Percentiles rank a stretch among this genome's conserved stretches.
These are phyloP conservation scores for Acromyrmex echinatior DNA, from an alignment of 1,140 invertebrate genomes.

Conservation along the genomic window DNA sequence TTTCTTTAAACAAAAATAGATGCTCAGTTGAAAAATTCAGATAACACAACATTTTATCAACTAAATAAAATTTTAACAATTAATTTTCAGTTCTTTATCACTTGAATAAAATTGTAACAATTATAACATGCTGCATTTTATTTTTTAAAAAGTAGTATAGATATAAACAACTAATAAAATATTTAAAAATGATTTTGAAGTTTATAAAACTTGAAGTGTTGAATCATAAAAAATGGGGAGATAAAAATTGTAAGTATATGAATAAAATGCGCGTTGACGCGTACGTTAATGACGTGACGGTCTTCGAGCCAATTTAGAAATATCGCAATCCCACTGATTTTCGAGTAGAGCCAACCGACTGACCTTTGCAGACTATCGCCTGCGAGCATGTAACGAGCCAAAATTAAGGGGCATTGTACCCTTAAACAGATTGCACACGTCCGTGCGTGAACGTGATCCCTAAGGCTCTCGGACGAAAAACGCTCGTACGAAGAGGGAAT, in stretches of 20 bases:
- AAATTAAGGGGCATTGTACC: constrained; percentile 81
- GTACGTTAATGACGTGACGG: too few relatives aligned
- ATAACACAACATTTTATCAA: neutral
- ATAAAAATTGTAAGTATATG: neutral
- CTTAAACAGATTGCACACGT: constrained; percentile 79
- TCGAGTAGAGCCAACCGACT: constrained; percentile 56
- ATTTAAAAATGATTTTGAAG: neutral
- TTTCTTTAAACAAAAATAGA: neutral
- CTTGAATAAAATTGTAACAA: neutral
- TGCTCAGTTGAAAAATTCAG: neutral
- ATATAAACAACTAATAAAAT: neutral
- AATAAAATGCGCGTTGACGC: constrained; percentile 7
- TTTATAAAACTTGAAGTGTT: neutral
- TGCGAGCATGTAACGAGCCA: constrained; percentile 71
- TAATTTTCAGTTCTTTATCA: neutral
- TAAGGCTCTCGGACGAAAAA: constrained; percentile 46
- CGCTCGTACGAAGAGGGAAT: constrained; percentile 64
- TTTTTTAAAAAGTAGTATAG: neutral
- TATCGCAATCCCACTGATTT: constrained; percentile 38
- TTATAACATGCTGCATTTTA: neutral
- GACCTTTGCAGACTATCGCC: constrained; percentile 55
- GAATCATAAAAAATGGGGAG: neutral
- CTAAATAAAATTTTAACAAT: neutral
- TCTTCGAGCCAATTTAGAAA: constrained; percentile 36
- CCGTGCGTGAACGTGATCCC: constrained; percentile 74